Evolutionary conservation across 2,113 vertebrate genomes (phyloP).

Genomic region (Baryphthengus martii): DNA sequence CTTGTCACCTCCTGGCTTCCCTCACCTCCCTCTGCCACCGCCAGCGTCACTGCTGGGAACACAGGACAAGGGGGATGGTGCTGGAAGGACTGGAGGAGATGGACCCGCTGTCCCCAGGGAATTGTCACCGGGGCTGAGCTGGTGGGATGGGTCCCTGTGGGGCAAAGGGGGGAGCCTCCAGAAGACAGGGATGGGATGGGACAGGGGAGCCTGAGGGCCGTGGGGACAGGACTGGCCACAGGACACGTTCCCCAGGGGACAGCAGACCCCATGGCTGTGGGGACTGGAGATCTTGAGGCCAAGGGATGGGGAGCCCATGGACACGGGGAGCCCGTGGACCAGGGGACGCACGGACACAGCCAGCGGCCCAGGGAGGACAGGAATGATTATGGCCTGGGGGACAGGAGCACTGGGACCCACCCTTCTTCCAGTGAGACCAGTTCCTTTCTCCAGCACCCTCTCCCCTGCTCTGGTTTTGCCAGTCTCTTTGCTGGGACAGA

Average conservation of each 20-base stretch:
- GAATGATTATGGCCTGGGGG: neutral
- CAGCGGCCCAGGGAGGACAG: neutral
- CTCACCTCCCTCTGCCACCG: neutral
- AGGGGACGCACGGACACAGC: no score
- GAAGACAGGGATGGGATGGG: no score
- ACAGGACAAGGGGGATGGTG: neutral
- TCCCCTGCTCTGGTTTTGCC: neutral
- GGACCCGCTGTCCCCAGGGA: neutral
- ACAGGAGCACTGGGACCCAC: neutral
- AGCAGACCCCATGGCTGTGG: neutral
- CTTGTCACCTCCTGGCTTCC: neutral
- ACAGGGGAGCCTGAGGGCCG: neutral
- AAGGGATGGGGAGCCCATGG: no score
- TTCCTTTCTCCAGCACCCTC: neutral
- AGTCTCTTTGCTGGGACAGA: neutral
- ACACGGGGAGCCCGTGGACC: no score
- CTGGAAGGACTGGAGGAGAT: neutral
- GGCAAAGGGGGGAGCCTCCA: neutral
- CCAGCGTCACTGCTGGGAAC: neutral
- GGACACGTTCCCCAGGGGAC: no score
- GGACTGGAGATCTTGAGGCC: neutral
- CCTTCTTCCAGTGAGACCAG: neutral
- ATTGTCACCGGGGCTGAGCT: neutral
- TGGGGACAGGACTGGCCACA: neutral
- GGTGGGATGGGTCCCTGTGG: neutral